Evolutionary conservation across 2,888 invertebrate genomes (phyloP).

Genomic region (Anoncus sp.): DNA sequence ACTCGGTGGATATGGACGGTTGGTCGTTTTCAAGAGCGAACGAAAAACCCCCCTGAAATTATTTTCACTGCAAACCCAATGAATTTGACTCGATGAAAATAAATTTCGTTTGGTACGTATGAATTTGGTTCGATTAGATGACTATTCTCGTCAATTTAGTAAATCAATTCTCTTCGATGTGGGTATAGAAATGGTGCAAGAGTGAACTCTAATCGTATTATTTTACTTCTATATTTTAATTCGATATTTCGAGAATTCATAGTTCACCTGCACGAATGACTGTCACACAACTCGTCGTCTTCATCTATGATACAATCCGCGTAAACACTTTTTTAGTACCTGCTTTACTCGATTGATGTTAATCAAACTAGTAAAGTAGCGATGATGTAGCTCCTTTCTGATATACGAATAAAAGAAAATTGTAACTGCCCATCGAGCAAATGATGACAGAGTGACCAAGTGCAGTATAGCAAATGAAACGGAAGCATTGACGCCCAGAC

Average conservation of each 20-base stretch:
- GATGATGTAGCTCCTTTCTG: no score
- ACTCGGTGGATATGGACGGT: background rate
- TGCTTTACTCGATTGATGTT: no score
- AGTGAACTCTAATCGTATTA: background rate
- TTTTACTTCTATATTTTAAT: background rate
- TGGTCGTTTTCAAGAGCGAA: background rate
- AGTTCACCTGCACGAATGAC: background rate
- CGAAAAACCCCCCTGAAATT: background rate
- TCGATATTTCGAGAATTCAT: background rate
- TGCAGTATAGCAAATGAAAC: background rate
- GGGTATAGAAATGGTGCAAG: no score
- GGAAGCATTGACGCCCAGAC: slow-evolving; percentile 24
- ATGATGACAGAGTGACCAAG: background rate
- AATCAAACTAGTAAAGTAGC: no score
- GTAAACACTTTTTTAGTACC: no score
- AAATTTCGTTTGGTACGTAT: background rate
- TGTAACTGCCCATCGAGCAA: background rate
- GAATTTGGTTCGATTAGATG: background rate
- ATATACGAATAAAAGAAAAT: no score
- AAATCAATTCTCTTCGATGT: no score
- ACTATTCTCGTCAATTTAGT: no score
- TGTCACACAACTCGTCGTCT: background rate
- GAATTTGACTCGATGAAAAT: background rate
- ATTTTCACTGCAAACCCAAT: background rate
- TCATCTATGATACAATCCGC: no score